Conservation (phyloP, 2,113 vertebrate species). For the Tachysurus fulvidraco region DNA sequence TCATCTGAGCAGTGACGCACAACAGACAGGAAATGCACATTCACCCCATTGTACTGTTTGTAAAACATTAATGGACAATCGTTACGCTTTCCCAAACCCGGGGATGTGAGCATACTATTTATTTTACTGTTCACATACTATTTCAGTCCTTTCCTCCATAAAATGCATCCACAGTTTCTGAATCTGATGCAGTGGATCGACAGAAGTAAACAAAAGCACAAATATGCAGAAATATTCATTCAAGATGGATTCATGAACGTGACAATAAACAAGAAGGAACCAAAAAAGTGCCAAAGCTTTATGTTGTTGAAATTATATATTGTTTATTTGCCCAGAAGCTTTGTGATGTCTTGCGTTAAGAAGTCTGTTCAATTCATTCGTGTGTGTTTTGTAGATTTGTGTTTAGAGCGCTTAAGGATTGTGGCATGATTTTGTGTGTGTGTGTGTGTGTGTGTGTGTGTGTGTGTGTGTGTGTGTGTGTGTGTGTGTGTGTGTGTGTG, state of each 20-base stretch:
- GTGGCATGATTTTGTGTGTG: constrained; percentile 23
- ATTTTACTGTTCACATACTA: not conserved
- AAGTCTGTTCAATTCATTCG: not conserved
- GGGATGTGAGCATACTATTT: not conserved
- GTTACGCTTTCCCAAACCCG: not conserved
- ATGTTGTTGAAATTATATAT: not conserved
- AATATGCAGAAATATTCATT: not conserved
- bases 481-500: constrained; percentile 29
- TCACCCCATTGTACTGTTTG: not conserved
- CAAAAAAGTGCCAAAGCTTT: not conserved
- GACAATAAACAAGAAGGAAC: not conserved
- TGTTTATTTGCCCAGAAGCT: not conserved
- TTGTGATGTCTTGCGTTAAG: not conserved
- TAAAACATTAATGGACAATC: not conserved
- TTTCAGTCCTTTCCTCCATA: not conserved
- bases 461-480: constrained; percentile 33
- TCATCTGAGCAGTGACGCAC: constrained; percentile 22
- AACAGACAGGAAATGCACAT: not conserved
- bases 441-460: constrained; percentile 33
- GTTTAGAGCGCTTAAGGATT: constrained; percentile 6
- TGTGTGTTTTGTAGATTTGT: constrained; percentile 3
- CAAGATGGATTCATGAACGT: not conserved
- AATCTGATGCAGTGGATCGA: not conserved
- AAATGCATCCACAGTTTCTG: not conserved
- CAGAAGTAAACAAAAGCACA: not conserved